phyloP scores from a whole-genome alignment of 2,797 vertebrate genomes.

The Carduelis carduelis region DNA sequence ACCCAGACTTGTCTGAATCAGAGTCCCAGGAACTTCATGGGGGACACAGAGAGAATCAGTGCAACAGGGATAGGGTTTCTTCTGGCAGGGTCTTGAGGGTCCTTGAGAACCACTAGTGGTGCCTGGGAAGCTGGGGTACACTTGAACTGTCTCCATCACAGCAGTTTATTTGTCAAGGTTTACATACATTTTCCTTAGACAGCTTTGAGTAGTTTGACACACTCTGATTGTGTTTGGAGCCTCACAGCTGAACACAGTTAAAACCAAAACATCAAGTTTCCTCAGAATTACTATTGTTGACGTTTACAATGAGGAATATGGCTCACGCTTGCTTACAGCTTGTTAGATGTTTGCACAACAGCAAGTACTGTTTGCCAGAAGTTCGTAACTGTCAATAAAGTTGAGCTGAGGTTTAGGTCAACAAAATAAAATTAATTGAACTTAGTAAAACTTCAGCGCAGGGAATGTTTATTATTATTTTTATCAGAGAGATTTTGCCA shows the following conservation, averaged over 20 bases:
- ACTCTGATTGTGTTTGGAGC: background rate
- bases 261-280: background rate
- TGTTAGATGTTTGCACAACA: background rate
- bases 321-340: background rate
- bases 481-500: background rate
- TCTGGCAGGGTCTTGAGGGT: background rate
- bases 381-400: background rate
- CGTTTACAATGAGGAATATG: background rate
- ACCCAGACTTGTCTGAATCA: background rate
- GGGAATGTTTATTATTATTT: background rate
- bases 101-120: background rate
- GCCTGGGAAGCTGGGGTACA: background rate
- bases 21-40: background rate
- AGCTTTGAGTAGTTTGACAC: background rate
- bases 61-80: background rate
- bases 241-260: background rate
- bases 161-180: background rate
- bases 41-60: background rate
- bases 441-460: background rate
- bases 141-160: background rate
- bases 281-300: background rate
- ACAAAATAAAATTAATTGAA: background rate
- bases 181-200: background rate
- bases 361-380: background rate
- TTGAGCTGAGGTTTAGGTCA: background rate